Percentiles rank a stretch among this genome's conserved stretches.
phyloP scores from a whole-genome alignment of 2,113 vertebrate species.

The Pterocles orientalis region DNA sequence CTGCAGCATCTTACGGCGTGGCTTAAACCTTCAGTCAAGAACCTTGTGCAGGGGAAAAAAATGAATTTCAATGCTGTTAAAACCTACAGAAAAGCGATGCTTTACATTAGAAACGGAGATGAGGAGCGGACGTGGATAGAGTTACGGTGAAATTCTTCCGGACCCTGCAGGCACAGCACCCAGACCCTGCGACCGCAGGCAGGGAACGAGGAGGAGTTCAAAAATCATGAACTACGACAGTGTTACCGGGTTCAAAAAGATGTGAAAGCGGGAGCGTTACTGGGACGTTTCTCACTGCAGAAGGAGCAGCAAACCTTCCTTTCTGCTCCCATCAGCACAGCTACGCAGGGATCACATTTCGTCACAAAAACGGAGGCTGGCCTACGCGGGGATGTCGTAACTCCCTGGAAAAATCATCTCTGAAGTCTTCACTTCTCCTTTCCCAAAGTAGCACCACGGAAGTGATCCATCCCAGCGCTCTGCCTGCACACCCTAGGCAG shows the following conservation, averaged over 20 bases:
- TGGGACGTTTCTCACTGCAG: neutral
- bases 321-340: neutral
- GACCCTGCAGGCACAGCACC: neutral
- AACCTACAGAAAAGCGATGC: neutral
- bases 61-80: neutral
- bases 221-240: neutral
- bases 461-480: neutral
- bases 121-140: neutral
- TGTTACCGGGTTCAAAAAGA: no score
- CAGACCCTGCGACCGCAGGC: neutral
- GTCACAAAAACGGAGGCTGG: neutral
- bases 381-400: rapidly evolving
- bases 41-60: neutral
- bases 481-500: neutral
- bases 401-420: neutral
- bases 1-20: neutral
- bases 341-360: neutral
- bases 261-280: neutral
- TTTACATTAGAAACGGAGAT: neutral
- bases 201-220: neutral
- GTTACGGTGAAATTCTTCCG: neutral
- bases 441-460: neutral
- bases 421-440: neutral
- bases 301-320: neutral
- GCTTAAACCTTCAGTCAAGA: neutral